Evolutionary conservation across 2,888 invertebrate genomes (phyloP).

Genomic region (Lymantria monacha): DNA sequence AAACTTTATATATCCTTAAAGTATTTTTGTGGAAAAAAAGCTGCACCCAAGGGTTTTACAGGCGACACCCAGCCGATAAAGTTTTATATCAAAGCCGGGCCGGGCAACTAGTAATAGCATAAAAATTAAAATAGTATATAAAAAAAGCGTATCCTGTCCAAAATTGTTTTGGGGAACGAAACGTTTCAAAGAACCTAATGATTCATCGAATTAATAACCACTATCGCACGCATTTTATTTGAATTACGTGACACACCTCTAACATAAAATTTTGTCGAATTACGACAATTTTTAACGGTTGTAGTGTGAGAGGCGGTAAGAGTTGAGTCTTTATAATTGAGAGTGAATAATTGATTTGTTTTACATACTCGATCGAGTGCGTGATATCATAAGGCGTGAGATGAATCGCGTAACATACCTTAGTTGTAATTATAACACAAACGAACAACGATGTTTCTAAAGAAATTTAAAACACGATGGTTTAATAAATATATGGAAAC

Average conservation of each 20-base stretch:
- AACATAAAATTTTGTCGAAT: conserved; percentile 11
- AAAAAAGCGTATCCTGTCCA: background rate
- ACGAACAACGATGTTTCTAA: too few relatives aligned
- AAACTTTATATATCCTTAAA: too few relatives aligned
- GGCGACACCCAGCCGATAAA: too few relatives aligned
- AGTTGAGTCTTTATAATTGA: conserved; percentile 39
- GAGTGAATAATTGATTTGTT: conserved; percentile 50
- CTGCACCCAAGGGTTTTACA: too few relatives aligned
- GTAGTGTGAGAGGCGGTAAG: conserved; percentile 30
- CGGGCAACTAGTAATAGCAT: too few relatives aligned
- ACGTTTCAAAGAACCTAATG: conserved; percentile 1
- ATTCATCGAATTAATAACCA: conserved; percentile 1
- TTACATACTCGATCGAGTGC: conserved; percentile 27
- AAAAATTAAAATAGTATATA: too few relatives aligned
- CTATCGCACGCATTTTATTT: conserved; percentile 3
- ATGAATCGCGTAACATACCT: conserved; percentile 19
- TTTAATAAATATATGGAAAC: too few relatives aligned
- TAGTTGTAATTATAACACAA: background rate
- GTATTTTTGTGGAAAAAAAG: too few relatives aligned
- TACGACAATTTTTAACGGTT: conserved; percentile 42
- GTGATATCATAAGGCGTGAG: conserved; percentile 22
- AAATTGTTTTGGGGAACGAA: conserved; percentile 1
- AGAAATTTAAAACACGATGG: too few relatives aligned
- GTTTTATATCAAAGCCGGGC: too few relatives aligned
- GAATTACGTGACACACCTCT: conserved; percentile 4